Evolutionary conservation across 2,113 vertebrate species (phyloP).

Genomic region (Hylia prasina): DNA sequence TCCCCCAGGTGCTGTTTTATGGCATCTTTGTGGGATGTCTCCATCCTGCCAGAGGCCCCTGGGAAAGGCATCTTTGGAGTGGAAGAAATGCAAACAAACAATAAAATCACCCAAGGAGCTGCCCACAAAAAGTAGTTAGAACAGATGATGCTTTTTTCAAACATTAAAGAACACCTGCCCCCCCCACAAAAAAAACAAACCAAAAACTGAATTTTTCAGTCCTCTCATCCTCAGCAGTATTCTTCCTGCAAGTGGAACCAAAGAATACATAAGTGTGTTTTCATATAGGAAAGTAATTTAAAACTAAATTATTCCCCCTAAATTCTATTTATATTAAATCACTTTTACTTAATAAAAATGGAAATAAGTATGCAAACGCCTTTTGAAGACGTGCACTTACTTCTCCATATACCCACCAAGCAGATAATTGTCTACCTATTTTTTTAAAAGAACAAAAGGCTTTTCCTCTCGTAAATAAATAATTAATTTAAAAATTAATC

Average conservation of each 20-base stretch:
- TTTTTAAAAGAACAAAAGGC: not conserved
- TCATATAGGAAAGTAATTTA: not conserved
- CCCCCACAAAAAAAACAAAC: not conserved
- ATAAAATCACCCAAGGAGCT: not conserved
- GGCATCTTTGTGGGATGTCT: not conserved
- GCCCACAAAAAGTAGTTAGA: not conserved
- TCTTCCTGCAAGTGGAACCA: not conserved
- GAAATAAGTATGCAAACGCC: not conserved
- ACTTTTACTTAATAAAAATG: not conserved
- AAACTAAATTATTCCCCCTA: not conserved
- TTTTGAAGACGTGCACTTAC: not conserved
- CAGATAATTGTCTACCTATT: not conserved
- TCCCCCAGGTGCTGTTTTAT: not conserved
- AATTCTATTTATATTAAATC: not conserved
- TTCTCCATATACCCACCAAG: not conserved
- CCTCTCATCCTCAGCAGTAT: not conserved
- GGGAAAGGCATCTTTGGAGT: not conserved
- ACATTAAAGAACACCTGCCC: not conserved
- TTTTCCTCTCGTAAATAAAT: not conserved
- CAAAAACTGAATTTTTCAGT: not conserved
- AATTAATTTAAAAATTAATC: constrained; percentile 15
- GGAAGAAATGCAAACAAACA: not conserved
- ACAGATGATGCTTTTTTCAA: not conserved
- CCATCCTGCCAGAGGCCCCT: not conserved
- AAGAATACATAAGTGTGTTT: not conserved